Evolutionary conservation across 2,888 invertebrate species (phyloP), one percentile per base, ranked within the genome.

Genomic region (Hyposoter didymator): DNA sequence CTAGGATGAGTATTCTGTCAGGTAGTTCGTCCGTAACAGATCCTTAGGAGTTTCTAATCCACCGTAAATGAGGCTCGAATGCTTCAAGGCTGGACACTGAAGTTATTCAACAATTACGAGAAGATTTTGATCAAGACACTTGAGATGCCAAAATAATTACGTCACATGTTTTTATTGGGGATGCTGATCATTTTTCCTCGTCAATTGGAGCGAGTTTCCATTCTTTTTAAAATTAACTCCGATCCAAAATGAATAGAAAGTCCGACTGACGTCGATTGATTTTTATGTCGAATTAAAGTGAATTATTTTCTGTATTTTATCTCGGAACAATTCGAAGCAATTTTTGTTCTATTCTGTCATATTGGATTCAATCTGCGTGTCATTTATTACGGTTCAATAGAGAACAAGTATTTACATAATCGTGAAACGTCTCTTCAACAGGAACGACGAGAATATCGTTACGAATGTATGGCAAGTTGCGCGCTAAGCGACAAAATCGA

Each of bases 11-110:
- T 69, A 32, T 69, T 28, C 7, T 45, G 45, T 67, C 67, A 43
- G 19, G 19, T 14, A 22, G 45, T 69, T 45, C 67, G 28, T 69
- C 28, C 22, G 45, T 22, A 14, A 69, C 22, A 6, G 67, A 69
- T 45, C 14, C 28, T 69, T 10, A 69, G 28, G 28, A 22, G 67
- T 39, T 28, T 45, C 22, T 69, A 69, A 69, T 69, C 67, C 67
- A 28, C 14, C 45, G 17, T 22, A 47, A 69, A 45, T 45, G 45
- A 45, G 19, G 28, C 45, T 45, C 69, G 17, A n/a, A 47, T 69
- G 28, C 43, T 2, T 47, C 47, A n/a, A 47, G 47, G 47, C 8
- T 69, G 47, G 69, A 69, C 45, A 67, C 12, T 45, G 22, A 22
- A 10, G 45, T 67, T 14, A 19, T 22, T 12, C 45, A 69, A 28